Base-by-base conservation (phyloP, 2,888 invertebrate genomes). In the Drosophila eohydei region DNA sequence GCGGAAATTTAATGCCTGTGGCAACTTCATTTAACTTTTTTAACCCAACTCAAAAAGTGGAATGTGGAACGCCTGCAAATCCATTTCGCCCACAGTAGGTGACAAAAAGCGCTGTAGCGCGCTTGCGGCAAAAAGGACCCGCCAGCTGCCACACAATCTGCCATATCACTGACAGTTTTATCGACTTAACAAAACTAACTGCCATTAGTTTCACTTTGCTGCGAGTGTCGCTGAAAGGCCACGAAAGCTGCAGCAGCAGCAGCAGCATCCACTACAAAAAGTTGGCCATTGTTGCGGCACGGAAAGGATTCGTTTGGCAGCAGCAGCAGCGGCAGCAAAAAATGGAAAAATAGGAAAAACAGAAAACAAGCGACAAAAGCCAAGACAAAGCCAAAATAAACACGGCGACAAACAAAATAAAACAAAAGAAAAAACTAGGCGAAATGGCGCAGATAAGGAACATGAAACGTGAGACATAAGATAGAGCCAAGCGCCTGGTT, bases 131-230 rank as follows among this genome's bases (percentile, higher is more conserved):
- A 54, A 55, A 61, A 61, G 48, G 14, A 58, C 54, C 77, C 72
- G 74, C 71, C 82, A 81, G 82, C 84, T 81, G 82, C 83, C 83
- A 78, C 80, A 87, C 88, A 89, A 88, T 85, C 84, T 89, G 88
- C 82, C 81, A 84, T 90, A 89, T 90, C 90, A 90, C 89, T 89
- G 89, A 89, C 89, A 89, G 90, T 90, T 90, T 90, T 89, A 89
- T 90, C 90, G 90, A 90, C 90, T 90, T 90, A 90, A 90, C 89
- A 86, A 89, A 90, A 90, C 90, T 84, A 90, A 90, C 88, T 85
- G 86, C 89, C 90, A 90, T 90, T 90, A 89, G 91, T 90, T 90
- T 90, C 91, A 90, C 86, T 83, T 83, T 82, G 83, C 79, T 78
- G 80, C 80, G 82, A 85, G 84, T 85, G 89, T 74, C 75, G 84